Conservation (phyloP, 2,797 vertebrate species). For the Acanthurus leucopareius region DNA sequence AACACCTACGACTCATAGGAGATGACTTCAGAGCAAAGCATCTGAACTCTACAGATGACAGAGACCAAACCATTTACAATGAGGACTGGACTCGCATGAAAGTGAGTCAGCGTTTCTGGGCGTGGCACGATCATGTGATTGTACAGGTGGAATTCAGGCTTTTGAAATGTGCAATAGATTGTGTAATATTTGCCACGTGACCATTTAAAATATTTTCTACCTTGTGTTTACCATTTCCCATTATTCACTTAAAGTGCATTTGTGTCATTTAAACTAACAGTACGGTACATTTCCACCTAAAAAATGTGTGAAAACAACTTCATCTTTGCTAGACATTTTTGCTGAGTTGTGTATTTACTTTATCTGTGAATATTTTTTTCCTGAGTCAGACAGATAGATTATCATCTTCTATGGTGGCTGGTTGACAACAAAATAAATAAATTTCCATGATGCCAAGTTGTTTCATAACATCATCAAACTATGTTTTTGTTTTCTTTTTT, state of each 20-base stretch:
- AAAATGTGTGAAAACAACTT: too few species aligned
- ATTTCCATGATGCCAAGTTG: too few species aligned
- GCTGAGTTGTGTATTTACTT: too few species aligned
- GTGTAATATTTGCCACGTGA: not conserved
- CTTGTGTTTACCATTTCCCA: not conserved
- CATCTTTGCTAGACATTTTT: too few species aligned
- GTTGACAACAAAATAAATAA: too few species aligned
- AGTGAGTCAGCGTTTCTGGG: slow-evolving; percentile 74
- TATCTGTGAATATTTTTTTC: too few species aligned
- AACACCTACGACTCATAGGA: slow-evolving; percentile 91
- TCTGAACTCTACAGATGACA: slow-evolving; percentile 91
- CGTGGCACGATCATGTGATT: not conserved
- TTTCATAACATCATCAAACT: too few species aligned
- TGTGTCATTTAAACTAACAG: not conserved
- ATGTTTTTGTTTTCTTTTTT: too few species aligned
- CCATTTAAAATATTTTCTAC: not conserved
- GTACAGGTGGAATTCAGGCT: not conserved
- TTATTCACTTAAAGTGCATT: not conserved
- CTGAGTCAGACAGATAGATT: too few species aligned
- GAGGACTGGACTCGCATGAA: slow-evolving; percentile 97
- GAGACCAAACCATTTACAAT: slow-evolving; percentile 86
- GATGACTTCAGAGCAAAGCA: slow-evolving; percentile 89
- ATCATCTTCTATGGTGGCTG: too few species aligned
- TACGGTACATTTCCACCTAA: too few species aligned
- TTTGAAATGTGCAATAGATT: not conserved